These are phyloP conservation scores for Hirudinaria manillensis DNA, from an alignment of 2,888 invertebrate species.

Conservation along the genomic window DNA sequence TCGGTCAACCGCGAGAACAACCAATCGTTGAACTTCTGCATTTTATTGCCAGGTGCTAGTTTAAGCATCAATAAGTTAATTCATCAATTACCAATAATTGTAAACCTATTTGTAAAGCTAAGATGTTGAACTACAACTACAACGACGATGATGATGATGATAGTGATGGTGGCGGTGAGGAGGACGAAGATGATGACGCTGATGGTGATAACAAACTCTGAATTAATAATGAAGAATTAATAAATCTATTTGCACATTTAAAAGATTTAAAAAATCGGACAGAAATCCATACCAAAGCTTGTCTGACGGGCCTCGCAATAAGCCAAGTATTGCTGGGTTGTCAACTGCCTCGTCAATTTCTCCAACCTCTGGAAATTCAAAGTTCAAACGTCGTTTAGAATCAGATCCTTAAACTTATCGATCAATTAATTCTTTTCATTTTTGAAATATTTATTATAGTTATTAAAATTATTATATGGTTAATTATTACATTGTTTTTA, in stretches of 20 bases:
- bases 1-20: constrained; percentile 48
- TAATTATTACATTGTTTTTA: too few relatives aligned
- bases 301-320: constrained; percentile 72
- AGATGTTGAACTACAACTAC: too few relatives aligned
- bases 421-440: too few relatives aligned
- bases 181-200: too few relatives aligned
- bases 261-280: neutral
- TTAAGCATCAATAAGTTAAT: too few relatives aligned
- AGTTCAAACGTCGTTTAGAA: neutral
- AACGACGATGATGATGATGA: neutral
- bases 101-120: too few relatives aligned
- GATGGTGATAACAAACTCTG: too few relatives aligned
- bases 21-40: constrained; percentile 55
- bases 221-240: neutral
- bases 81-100: too few relatives aligned
- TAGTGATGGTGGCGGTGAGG: too few relatives aligned
- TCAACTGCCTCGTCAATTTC: constrained; percentile 48
- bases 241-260: neutral
- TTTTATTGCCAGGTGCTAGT: constrained; percentile 48
- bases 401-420: neutral
- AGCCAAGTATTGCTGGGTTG: constrained; percentile 63
- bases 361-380: constrained; percentile 50
- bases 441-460: too few relatives aligned
- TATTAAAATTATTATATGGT: too few relatives aligned
- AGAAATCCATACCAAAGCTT: constrained; percentile 61